Base-by-base conservation (phyloP, 2,888 invertebrate genomes). In the Lissonota sp. region DNA sequence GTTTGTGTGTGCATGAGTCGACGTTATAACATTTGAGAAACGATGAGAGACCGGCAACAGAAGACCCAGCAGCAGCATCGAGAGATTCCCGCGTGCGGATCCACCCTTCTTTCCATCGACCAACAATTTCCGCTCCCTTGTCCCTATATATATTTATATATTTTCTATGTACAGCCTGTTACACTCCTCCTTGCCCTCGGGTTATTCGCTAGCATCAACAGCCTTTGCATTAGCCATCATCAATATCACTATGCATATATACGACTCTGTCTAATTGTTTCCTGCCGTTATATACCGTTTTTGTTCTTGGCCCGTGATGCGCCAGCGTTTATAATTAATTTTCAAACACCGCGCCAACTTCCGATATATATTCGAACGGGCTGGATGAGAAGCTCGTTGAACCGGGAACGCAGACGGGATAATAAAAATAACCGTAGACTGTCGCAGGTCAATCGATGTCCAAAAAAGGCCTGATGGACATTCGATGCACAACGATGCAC, bases 181-280 rank as follows among this genome's bases (percentile, higher is more conserved):
- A 53, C 53, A 53, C 12, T 26, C 26, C 26, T 26, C 26, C 14
- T 53, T 53, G 53, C 14, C 53, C 53, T 46, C 53, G 49, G 70
- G 70, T 78, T 74, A 39, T 40, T n/a, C 26, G 44, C n/a, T 53
- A 58, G 58, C 49, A 26, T 78, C 58, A 53, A 58, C 44, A 58
- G 57, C 49, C 10, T 44, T 14, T 67, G 39, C 49, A 63, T 69
- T 74, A 63, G 10, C 63, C 63, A 58, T 57, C 72, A 57, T 60
- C 58, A 26, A 70, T 67, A 67, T 72, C 14, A 49, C 40, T 10
- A 42, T n/a, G n/a, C 60, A 53, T 57, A 53, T 58, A 55, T 78
- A 66, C 81, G 6, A 12, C 6, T 74, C 66, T 55, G 75, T 72
- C 84, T 88, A 87, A 90, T 90, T 89, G 86, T 90, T 89, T 88